Base-by-base conservation (phyloP, 2,888 invertebrate species). In the Drosophila prolongata region DNA sequence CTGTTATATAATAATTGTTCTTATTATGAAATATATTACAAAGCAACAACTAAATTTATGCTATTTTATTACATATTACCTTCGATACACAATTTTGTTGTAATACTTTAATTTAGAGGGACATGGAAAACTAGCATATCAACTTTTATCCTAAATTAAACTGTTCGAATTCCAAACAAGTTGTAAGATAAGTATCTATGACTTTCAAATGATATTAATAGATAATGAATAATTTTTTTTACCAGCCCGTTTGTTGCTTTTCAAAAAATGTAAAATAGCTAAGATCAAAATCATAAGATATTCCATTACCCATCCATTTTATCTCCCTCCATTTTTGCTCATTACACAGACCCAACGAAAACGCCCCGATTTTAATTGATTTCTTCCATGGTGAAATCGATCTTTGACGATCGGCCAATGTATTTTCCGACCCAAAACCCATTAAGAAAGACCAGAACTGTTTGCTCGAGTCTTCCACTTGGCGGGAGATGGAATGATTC, bases 301-400 rank as follows among this genome's bases (percentile, higher is more conserved):
- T 50, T 49, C 24, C 49, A 16, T 37, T 50, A 16, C 50, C 24
- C 35, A 24, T 3, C 24, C 53, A 27, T 14, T 14, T n/a, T 9
- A 9, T 9, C 3, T 16, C 13, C 34, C 56, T n/a, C 56, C 38
- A 35, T 40, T 38, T 24, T 34, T 14, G 13, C 10, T 9, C 35
- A 43, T 64, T 52, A 38, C 34, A 27, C 27, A 37, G 19, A 11
- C 10, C 46, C 38, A 19, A 37, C 6, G 44, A 59, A 38, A 46
- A 60, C 62, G 64, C 62, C 62, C 67, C 30, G 34, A 34, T n/a
- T 67, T 54, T 24, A 46, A 67, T 67, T 67, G 65, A 67, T 46
- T 47, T 66, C 30, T 11, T 47, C 68, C 49, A 42, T 34, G 35
- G 30, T 68, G 70, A 64, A 71, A 71, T 71, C 70, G 70, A 71